Evolutionary conservation across 2,888 invertebrate genomes (phyloP), one percentile per base, ranked within the genome.

Genomic region (Cerceris rybyensis): DNA sequence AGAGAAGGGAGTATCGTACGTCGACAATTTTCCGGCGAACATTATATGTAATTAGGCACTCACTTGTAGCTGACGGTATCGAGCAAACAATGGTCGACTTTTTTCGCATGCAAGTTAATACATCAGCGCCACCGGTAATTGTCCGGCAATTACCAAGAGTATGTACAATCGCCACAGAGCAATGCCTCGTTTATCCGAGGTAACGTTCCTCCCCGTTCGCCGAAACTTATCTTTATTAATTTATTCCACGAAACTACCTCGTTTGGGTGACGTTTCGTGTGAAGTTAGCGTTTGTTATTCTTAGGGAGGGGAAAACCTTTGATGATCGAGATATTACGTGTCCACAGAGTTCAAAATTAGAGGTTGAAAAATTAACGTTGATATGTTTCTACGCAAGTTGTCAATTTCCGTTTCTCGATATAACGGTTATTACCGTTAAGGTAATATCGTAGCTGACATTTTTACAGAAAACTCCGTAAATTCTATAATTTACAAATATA

Each of bases 51-150:
- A 88, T 88, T 88, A 88, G 83, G 78, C 80, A 75, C 54, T 69
- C 49, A 65, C 54, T 79, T 72, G 76, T 82, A 65, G 2, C 78
- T 71, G 78, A 74, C 76, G 79, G 67, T 70, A 73, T 69, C 75
- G 70, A 79, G 86, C 83, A 78, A 87, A 88, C 88, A 88, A 88
- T 88, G 83, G 82, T 80, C 79, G 81, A 78, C 81, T 81, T 81
- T 86, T 88, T 88, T 87, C 87, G 84, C 87, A 86, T 84, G 87
- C 84, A 85, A 88, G 88, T 88, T 88, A 89, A 86, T 86, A 83
- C 87, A 86, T 84, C 86, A 85, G 84, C 84, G 77, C 76, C 70
- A 74, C 82, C 28, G 83, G 86, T 89, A 89, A 89, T 90, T 88
- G 89, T 83, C 78, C 70, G 83, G 82, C 89, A 88, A 88, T 89